Evolutionary conservation across 2,888 invertebrate species (phyloP), one percentile per base, ranked within the genome.

Genomic region (Agelastica alni): DNA sequence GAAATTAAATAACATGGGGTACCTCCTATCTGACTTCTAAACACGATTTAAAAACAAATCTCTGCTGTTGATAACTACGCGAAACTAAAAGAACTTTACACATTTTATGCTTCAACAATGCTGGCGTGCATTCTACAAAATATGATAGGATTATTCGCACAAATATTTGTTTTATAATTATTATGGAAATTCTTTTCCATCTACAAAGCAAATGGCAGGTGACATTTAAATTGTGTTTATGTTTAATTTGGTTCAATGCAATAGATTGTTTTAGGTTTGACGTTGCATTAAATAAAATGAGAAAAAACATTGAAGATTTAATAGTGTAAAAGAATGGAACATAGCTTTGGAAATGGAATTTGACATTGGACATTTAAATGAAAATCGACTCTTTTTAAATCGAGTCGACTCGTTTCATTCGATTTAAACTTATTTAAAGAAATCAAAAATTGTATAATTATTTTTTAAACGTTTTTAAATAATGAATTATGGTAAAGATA

Each of bases 1-100:
- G 31, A 22, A 28, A 31, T 44, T 18, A 41, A 41, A 2, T 45
- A 34, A 45, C 51, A 46, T 51, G 36, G 34, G 30, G 34, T 42
- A 42, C 32, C 39, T 51, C 41, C 43, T 56, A 56, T 42, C 43
- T 36, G 36, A 51, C 30, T 47, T 51, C 54, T n/a, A 48, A 46
- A 47, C 46, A 56, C 31, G 20, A 16, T 43, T 47, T 46, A 26
- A 36, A 46, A 44, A 43, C 34, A 18, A 46, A 47, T 16, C 16
- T 13, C 39, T 47, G 32, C 9, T 20, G 46, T 34, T 47, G 46
- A 31, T 13, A 31, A 26, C 22, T 17, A 30, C 34, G 26, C 16
- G 20, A 37, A 20, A 26, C 39, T 4, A 42, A 48, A 16, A 43
- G 9, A 17, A 6, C 14, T 18, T 37, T 36, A 34, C 37, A 48